Conservation (phyloP, 2,797 vertebrate species). For the Varecia variegata region DNA sequence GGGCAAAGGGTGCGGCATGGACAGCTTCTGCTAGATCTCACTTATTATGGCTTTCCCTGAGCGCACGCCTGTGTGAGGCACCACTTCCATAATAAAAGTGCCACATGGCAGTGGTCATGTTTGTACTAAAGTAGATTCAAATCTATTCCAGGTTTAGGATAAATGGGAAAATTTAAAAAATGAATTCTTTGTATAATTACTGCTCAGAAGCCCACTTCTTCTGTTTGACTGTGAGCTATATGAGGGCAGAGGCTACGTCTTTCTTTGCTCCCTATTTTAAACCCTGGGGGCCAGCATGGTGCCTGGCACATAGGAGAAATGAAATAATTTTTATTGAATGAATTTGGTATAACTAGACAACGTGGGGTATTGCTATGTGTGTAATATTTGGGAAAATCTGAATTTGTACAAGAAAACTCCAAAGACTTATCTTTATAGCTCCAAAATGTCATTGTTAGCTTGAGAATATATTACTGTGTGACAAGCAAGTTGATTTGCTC, state of each 20-base stretch:
- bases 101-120: background rate
- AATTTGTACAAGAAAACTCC: background rate
- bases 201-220: background rate
- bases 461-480: background rate
- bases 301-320: background rate
- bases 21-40: background rate
- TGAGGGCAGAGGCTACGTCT: background rate
- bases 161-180: background rate
- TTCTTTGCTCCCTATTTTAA: background rate
- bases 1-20: background rate
- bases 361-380: background rate
- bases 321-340: background rate
- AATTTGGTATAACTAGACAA: background rate
- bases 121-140: background rate
- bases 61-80: background rate
- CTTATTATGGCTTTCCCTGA: background rate
- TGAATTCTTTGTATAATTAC: background rate
- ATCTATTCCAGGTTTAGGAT: constrained; percentile 16
- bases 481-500: constrained; percentile 42
- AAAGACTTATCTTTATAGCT: background rate
- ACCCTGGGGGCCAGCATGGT: background rate
- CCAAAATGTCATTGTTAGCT: constrained; percentile 19
- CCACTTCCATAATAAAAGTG: background rate
- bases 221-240: background rate
- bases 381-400: background rate